Evolutionary conservation across 2,797 vertebrate species (phyloP).

Genomic region (Vespertilio murinus): DNA sequence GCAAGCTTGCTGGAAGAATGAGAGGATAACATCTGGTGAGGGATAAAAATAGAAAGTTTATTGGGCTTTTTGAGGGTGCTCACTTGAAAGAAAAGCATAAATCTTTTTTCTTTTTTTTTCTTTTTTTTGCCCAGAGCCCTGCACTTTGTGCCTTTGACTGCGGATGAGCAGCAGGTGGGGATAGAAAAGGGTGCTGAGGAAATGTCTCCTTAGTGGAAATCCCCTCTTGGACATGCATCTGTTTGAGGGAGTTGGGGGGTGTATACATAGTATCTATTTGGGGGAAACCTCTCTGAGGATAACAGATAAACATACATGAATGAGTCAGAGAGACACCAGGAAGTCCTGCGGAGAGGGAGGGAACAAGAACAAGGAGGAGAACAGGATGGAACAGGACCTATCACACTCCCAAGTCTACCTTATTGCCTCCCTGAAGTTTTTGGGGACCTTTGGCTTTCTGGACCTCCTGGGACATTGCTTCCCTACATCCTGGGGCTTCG

Average conservation of each 20-base stretch:
- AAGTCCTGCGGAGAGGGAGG: background rate
- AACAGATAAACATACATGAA: background rate
- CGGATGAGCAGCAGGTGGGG: conserved; percentile 51
- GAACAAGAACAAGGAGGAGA: background rate
- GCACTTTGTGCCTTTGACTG: conserved; percentile 41
- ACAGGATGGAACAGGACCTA: background rate
- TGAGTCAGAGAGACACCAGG: background rate
- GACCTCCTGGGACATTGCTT: background rate
- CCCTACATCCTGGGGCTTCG: background rate
- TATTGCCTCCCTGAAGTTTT: background rate
- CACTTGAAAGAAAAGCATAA: conserved; percentile 76
- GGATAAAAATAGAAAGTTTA: conserved; percentile 68
- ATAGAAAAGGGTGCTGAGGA: background rate
- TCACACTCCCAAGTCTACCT: background rate
- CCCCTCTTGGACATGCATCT: conserved; percentile 44
- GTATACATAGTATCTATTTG: background rate
- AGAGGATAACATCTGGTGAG: conserved; percentile 65
- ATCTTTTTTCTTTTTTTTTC: conserved; percentile 34
- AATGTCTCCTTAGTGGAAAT: conserved; percentile 61
- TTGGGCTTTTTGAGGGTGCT: conserved; percentile 60
- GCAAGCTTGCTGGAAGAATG: conserved; percentile 22
- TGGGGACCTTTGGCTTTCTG: background rate
- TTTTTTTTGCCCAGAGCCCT: conserved; percentile 63
- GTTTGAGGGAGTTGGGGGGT: background rate
- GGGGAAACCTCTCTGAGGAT: background rate